Evolutionary conservation across 2,888 invertebrate genomes (phyloP).

Genomic region (Alcis repandata): DNA sequence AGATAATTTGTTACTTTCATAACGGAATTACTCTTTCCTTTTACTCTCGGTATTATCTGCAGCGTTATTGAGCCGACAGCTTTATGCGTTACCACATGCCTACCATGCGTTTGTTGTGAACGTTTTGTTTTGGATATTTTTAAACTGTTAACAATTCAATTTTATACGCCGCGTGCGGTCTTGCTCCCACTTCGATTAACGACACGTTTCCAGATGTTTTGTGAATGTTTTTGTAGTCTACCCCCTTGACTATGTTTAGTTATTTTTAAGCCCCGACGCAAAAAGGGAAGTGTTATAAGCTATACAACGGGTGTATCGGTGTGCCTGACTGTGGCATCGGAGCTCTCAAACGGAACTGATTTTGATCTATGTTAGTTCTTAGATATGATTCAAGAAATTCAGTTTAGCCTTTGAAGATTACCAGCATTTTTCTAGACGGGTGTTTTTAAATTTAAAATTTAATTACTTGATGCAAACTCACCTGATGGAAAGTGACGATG

Average conservation of each 20-base stretch:
- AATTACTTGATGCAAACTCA: too few relatives aligned
- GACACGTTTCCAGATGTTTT: conserved; percentile 40
- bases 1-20: conserved; percentile 25
- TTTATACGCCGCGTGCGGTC: conserved; percentile 40
- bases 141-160: conserved; percentile 26
- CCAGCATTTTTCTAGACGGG: too few relatives aligned
- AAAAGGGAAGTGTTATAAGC: too few relatives aligned
- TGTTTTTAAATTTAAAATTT: too few relatives aligned
- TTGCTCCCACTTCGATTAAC: conserved; percentile 7
- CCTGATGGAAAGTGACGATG: too few relatives aligned
- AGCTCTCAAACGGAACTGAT: too few relatives aligned
- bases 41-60: conserved; percentile 9
- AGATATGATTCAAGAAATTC: too few relatives aligned
- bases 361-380: too few relatives aligned
- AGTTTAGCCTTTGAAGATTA: too few relatives aligned
- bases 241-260: not conserved
- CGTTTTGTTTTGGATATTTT: conserved; percentile 31
- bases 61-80: conserved; percentile 6
- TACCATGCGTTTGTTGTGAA: conserved; percentile 4
- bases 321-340: conserved; percentile 9
- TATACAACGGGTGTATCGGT: too few relatives aligned
- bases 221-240: not conserved
- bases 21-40: conserved; percentile 18
- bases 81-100: conserved; percentile 21
- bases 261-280: too few relatives aligned